Evolutionary conservation across 2,888 invertebrate genomes (phyloP).

Genomic region (Loripinus fragilis): DNA sequence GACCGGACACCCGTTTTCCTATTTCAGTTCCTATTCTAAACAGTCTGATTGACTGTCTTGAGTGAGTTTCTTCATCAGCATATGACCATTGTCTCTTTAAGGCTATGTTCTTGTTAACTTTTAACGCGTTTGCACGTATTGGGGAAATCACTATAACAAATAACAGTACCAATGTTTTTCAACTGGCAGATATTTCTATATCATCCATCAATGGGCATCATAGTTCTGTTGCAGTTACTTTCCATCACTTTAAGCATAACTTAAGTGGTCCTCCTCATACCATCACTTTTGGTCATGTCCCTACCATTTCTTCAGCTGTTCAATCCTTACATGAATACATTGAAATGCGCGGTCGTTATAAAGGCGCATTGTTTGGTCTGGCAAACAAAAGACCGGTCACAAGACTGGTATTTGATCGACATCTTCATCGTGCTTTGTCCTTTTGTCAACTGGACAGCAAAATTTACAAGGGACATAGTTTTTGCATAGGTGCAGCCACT

Average conservation of each 20-base stretch:
- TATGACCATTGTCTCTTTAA: constrained; percentile 16
- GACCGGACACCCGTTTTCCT: constrained; percentile 6
- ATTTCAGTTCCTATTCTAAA: constrained; percentile 13
- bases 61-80: background rate
- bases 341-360: background rate
- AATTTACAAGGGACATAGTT: constrained; percentile 8
- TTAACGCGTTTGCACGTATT: constrained; percentile 25
- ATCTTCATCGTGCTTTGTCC: background rate
- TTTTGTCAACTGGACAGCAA: background rate
- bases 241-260: background rate
- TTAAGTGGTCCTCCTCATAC: background rate
- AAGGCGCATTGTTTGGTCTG: background rate
- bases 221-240: background rate
- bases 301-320: background rate
- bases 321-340: background rate
- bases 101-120: constrained; percentile 26
- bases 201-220: background rate
- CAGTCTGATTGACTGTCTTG: background rate
- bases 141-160: constrained; percentile 26
- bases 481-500: background rate
- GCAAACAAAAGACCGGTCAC: background rate
- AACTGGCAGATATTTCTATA: background rate
- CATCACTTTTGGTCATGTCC: constrained; percentile 20
- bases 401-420: background rate
- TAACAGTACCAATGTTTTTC: background rate